Evolutionary conservation across 2,888 invertebrate species (phyloP), one percentile per base, ranked within the genome.

Genomic region (Peribatodes rhomboidaria): DNA sequence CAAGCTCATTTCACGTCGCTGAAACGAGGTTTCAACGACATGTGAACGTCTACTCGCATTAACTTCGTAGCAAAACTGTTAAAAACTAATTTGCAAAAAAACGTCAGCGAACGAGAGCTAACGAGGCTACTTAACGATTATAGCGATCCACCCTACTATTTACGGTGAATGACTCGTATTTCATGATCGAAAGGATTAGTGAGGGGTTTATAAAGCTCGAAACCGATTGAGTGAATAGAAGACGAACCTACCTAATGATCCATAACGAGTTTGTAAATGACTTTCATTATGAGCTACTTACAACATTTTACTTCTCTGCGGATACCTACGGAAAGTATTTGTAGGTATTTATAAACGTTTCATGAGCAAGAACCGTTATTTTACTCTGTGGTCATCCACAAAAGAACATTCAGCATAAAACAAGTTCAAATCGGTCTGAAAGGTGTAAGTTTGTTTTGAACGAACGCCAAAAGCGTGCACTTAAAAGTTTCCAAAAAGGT

Each of bases 101-200:
- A 82, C 77, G 79, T 78, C 71, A 76, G 75, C 74, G 70, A 67
- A 77, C 77, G 79, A 72, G 73, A 81, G 81, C 82, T 84, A 86
- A 84, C 83, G 83, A 71, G 67, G 70, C 80, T 79, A 83, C 83
- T 82, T 87, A 90, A 89, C 86, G 86, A 84, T 88, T 88, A 90
- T 86, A 83, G 84, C 84, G 18, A 69, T 54, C 59, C 52, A 52
- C 73, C 73, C 79, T 76, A 82, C 82, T 84, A 85, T 84, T 87
- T 83, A 83, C 80, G 80, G 75, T 85, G 85, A 86, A 85, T 82
- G 84, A 83, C 79, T 80, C 82, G 78, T 86, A 81, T 85, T 84
- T 86, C 82, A 82, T 80, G 84, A 68, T 64, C 53, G 49, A 16
- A 52, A 41, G 50, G 42, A 59, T 59, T 59, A 59, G 59, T 22